Evolutionary conservation across 1,140 invertebrate genomes (phyloP).

Genomic region (Drosophila bocki): DNA sequence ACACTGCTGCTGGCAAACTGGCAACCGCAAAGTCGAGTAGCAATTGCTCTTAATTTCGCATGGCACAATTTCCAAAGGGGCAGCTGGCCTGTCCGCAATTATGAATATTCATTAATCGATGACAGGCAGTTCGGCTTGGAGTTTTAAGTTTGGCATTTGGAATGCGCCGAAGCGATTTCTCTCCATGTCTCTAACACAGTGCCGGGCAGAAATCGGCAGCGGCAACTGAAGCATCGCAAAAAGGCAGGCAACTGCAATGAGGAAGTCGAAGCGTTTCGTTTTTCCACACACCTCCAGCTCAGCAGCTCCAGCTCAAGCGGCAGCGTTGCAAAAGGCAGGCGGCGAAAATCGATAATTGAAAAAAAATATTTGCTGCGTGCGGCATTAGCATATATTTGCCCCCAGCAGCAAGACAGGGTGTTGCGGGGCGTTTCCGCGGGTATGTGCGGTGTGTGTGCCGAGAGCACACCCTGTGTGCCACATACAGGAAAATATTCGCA

Average conservation of each 20-base stretch:
- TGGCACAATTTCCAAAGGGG: conserved; percentile 70
- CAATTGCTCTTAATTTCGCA: conserved; percentile 79
- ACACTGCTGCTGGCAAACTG: conserved; percentile 17
- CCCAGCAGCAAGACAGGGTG: conserved; percentile 34
- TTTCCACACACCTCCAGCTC: conserved; percentile 35
- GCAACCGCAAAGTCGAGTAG: conserved; percentile 71
- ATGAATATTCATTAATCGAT: conserved; percentile 62
- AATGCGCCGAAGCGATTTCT: conserved; percentile 41
- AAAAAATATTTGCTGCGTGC: conserved; percentile 66
- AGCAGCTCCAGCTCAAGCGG: conserved; percentile 17
- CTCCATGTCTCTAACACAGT: conserved; percentile 19
- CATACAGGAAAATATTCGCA: conserved; percentile 77
- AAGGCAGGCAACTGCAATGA: conserved; percentile 55
- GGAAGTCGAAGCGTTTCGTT: conserved; percentile 49
- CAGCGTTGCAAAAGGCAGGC: conserved; percentile 51
- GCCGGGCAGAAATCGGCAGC: conserved; percentile 5
- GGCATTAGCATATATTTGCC: conserved; percentile 67
- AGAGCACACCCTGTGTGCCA: conserved; percentile 41
- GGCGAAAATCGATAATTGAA: conserved; percentile 78
- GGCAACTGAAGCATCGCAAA: conserved; percentile 38
- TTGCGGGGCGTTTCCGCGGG: conserved; percentile 23
- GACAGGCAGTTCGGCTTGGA: conserved; percentile 38
- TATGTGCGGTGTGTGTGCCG: not conserved
- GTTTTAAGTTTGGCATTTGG: conserved; percentile 20
- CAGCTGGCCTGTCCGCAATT: conserved; percentile 46